A percentile compares a stretch with the other conserved stretches of the same genome.
Evolutionary conservation across 2,888 invertebrate species (phyloP).

Genomic region (Hermodice carunculata): DNA sequence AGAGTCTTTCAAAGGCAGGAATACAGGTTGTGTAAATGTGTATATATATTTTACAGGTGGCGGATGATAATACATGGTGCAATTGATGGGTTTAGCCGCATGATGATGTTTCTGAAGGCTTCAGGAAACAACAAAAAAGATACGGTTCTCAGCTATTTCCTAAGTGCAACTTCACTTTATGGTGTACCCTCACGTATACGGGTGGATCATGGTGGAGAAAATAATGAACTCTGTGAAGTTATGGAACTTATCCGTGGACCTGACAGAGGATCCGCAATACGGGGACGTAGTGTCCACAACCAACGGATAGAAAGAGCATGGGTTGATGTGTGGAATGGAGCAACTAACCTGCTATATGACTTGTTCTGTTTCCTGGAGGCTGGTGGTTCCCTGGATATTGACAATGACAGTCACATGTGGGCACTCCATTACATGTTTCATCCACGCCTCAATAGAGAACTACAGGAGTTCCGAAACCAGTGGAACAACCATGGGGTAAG

Average conservation of each 20-base stretch:
- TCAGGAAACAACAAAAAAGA: no score
- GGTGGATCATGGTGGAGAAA: slow-evolving; percentile 39
- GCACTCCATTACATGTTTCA: slow-evolving; percentile 19
- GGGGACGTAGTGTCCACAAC: slow-evolving; percentile 39
- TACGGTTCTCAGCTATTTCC: no score
- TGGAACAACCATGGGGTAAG: slow-evolving; percentile 33
- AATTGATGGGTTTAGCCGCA: no score
- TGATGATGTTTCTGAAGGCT: no score
- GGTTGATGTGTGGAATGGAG: slow-evolving; percentile 35
- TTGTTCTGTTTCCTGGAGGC: slow-evolving; percentile 32
- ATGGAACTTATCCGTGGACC: slow-evolving; percentile 34
- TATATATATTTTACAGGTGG: no score
- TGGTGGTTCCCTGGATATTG: neutral
- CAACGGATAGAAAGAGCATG: slow-evolving; percentile 40
- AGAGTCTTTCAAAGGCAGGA: no score
- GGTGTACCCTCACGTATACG: slow-evolving; percentile 39
- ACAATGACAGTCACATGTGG: slow-evolving; percentile 18
- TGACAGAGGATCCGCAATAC: slow-evolving; percentile 30
- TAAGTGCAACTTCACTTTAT: no score
- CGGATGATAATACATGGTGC: no score
- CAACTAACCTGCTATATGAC: slow-evolving; percentile 6
- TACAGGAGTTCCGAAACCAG: slow-evolving; percentile 13
- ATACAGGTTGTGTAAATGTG: no score
- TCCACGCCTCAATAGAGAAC: slow-evolving; percentile 14
- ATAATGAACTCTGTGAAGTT: slow-evolving; percentile 15